These are phyloP conservation scores for Jacana jacana DNA, from an alignment of 2,113 vertebrate species.

Conservation along the genomic window DNA sequence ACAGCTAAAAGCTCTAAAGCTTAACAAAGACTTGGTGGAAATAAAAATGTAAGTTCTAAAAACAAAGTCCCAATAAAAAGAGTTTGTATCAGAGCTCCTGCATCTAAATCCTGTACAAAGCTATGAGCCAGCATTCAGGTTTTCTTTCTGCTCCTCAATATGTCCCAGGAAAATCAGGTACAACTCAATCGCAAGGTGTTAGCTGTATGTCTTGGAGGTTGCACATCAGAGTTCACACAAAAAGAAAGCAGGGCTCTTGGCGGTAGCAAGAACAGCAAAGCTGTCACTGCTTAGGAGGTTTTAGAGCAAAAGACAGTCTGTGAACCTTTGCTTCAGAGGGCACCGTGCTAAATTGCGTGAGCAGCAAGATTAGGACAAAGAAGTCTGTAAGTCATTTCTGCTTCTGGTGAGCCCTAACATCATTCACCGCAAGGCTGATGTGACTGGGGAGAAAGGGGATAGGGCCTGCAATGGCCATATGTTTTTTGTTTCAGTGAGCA, in stretches of 20 bases:
- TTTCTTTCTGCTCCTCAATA: background rate
- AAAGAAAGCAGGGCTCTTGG: background rate
- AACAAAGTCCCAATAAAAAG: background rate
- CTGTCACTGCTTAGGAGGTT: background rate
- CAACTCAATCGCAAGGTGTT: background rate
- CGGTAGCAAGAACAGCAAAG: background rate
- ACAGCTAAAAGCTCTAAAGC: background rate
- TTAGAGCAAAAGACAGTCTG: background rate
- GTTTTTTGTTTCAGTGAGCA: background rate
- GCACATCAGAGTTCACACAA: background rate
- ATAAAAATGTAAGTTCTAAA: background rate
- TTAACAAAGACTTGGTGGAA: background rate
- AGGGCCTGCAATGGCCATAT: background rate
- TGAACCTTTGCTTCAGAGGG: background rate
- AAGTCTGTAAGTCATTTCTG: background rate
- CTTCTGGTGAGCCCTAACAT: background rate
- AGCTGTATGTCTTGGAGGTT: background rate
- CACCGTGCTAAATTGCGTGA: fast-evolving
- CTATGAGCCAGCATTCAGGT: background rate
- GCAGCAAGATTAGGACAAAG: background rate
- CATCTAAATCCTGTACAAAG: background rate
- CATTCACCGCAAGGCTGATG: background rate
- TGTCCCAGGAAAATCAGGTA: background rate
- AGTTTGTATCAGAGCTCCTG: background rate
- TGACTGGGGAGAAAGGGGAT: background rate